These are phyloP conservation scores for Vanacampus margaritifer DNA, from an alignment of 2,113 vertebrate genomes.

Conservation along the genomic window DNA sequence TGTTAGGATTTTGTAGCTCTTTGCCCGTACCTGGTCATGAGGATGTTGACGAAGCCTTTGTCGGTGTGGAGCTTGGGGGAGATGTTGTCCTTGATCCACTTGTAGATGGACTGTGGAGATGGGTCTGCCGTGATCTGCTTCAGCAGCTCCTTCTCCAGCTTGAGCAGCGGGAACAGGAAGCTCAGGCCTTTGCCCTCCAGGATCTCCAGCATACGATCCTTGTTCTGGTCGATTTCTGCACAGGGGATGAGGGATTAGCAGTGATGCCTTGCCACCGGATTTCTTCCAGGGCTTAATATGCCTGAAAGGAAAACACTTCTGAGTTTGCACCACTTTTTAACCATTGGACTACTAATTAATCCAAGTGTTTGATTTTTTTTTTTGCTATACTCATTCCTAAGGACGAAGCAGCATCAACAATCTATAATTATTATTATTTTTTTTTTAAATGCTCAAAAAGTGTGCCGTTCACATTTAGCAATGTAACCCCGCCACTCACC, in stretches of 20 bases:
- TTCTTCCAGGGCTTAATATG: neutral
- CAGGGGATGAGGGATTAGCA: neutral
- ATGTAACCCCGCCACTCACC: too few relatives aligned
- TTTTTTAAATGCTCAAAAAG: too few relatives aligned
- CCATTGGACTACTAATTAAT: too few relatives aligned
- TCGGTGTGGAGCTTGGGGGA: constrained; percentile 96
- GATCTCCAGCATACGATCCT: constrained; percentile 98
- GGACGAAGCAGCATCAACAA: too few relatives aligned
- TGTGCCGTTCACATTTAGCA: too few relatives aligned
- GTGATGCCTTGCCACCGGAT: neutral
- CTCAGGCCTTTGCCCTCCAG: constrained; percentile 96
- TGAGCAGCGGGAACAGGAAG: constrained; percentile 96
- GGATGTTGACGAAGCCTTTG: constrained; percentile 99
- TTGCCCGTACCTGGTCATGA: constrained; percentile 88
- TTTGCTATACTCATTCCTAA: too few relatives aligned
- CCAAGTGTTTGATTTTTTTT: too few relatives aligned
- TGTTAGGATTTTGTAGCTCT: neutral
- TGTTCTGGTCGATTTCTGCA: constrained; percentile 98
- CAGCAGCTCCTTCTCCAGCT: constrained; percentile 97
- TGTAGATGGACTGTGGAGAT: constrained; percentile 97
- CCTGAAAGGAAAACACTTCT: neutral
- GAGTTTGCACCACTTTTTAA: neutral
- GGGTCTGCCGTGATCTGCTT: constrained; percentile 96
- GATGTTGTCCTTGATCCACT: constrained; percentile 99
- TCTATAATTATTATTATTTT: too few relatives aligned